Evolutionary conservation across 2,888 invertebrate species (phyloP), one percentile per base, ranked within the genome.

Genomic region (Zaprionus lineosus): DNA sequence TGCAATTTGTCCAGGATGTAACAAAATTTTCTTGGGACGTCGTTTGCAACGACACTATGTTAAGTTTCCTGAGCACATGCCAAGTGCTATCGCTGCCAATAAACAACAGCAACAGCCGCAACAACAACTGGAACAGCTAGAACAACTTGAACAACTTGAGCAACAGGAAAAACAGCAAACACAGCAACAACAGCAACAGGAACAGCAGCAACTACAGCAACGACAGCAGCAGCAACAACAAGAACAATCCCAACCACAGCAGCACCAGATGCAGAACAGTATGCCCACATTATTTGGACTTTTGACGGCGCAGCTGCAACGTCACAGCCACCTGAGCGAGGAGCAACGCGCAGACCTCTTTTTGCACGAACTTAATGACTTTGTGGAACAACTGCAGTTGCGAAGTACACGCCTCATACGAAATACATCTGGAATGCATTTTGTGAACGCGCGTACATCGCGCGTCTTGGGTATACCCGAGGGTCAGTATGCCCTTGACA

Each of bases 381-480:
- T 90, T 4, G 86, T 89, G 1, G 84, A 86, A 57, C 89, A 90
- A 59, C 44, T 90, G 31, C 89, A 89, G 41, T 46, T 88, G 29
- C 83, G 90, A 1, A 87, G 89, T 44, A 87, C 89, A 0, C 86
- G 87, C 0, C 79, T 90, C 9, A 86, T 90, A 43, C 84, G 88
- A 8, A 89, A 89, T 44, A 89, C 89, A 2, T 88, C 90, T 0
- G 89, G 89, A 0, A 51, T 88, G 34, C 89, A 90, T 48, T 89
- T 88, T 52, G 88, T 90, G 1, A 87, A 86, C 51, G 75, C 87
- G 0, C 82, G 86, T 1, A 84, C 84, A 6, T 79, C 89, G 0
- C 88, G 88, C 2, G 81, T 90, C 0, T 46, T 90, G 2, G 88
- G 89, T n/a, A 88, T 89, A 41, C 89, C 90, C 4, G 90, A 90